phyloP scores from a whole-genome alignment of 2,888 invertebrate species.

The Tipula confusa region DNA sequence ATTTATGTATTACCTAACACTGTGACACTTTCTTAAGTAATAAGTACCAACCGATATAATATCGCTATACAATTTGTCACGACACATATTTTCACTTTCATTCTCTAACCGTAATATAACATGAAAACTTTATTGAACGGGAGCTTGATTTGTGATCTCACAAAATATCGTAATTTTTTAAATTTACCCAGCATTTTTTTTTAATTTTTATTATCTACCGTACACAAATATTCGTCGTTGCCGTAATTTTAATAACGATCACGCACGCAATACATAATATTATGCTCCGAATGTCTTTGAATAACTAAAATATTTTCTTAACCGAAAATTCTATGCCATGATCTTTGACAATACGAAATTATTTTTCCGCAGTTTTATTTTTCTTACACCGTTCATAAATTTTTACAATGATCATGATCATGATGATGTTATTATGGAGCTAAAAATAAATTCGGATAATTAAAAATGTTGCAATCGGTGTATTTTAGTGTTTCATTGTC shows the following conservation, averaged over 20 bases:
- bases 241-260: neutral
- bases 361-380: conserved; percentile 4
- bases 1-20: neutral
- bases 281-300: neutral
- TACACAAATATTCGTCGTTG: too few relatives aligned
- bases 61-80: neutral
- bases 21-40: neutral
- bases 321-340: neutral
- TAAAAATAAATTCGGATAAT: neutral
- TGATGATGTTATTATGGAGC: neutral
- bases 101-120: neutral
- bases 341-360: conserved; percentile 6
- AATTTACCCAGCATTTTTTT: neutral
- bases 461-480: neutral
- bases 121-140: neutral
- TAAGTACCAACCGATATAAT: neutral
- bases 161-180: neutral
- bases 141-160: neutral
- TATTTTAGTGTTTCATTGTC: neutral
- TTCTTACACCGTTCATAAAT: neutral
- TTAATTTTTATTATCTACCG: too few relatives aligned
- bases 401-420: neutral
- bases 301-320: neutral
- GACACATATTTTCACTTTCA: neutral
- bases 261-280: neutral